Base-by-base conservation (phyloP, 92 coral and sea anemone genomes). In the Epizoanthus illoricatus region DNA sequence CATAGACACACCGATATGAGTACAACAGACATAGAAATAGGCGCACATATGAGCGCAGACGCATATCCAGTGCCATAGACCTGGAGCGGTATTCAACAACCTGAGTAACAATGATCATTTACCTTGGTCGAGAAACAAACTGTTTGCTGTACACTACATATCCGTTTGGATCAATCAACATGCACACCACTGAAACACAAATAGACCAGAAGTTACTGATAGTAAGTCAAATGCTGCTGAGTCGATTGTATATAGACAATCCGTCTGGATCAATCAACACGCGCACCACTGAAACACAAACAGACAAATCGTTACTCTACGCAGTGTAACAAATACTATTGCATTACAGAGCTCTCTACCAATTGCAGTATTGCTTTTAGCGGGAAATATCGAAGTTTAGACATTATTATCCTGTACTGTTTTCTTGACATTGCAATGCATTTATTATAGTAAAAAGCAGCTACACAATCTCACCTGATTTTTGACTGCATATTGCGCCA, bases 111-210 rank as follows among this genome's bases (percentile, higher is more conserved):
- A 12, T 59, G 7, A 5, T 9, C 19, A 5, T 79, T 21, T 24
- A 92, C 96, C 88, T 81, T 36, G 97, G 90, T 72, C 80, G 80
- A 40, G 87, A 87, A 72, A 90, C 89, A 54, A 92, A 92, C 80
- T 86, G 91, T 73, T 90, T 87, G 83, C 90, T 85, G 81, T 92
- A 92, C 19, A 92, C 94, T 17, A 92, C 93, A 69, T 92, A 92
- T 13, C 93, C 97, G 36, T 92, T 92, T 16, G 94, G 93, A 54
- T 92, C 97, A 60, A 92, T 84, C 92, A 92, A 61, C 88, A 90
- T 83, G 58, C 97, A 92, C 2, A 91, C 86, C 33, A 90, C 97
- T 92, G 84, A 71, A 85, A 87, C 42, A 45, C 4, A 75, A 70
- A 6, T 10, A 74, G 45, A 11, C 3, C 0, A 43, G 8, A 4